These are phyloP conservation scores for Operophtera brumata DNA, from an alignment of 2,888 invertebrate genomes.

Conservation along the genomic window DNA sequence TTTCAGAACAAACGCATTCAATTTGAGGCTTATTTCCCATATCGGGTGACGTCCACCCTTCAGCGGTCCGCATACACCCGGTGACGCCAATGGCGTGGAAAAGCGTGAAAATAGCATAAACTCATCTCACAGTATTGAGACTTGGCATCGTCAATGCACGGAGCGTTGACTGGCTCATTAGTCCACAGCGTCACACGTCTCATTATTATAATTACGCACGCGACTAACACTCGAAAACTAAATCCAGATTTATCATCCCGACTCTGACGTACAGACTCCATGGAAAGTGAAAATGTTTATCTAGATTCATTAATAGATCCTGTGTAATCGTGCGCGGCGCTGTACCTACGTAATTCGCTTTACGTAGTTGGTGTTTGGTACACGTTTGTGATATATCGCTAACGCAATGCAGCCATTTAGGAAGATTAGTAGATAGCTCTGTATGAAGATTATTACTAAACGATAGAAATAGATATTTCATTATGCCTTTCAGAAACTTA, in stretches of 20 bases:
- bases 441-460: neutral
- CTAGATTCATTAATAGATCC: slow-evolving; percentile 59
- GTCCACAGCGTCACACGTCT: slow-evolving; percentile 50
- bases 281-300: slow-evolving; percentile 58
- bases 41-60: neutral
- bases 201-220: slow-evolving; percentile 66
- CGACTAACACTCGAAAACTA: slow-evolving; percentile 59
- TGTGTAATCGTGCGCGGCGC: slow-evolving; percentile 52
- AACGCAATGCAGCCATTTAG: slow-evolving; percentile 32
- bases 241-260: slow-evolving; percentile 63
- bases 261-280: slow-evolving; percentile 61
- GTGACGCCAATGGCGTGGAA: slow-evolving; percentile 50
- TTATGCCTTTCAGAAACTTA: too few relatives aligned
- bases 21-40: too few relatives aligned
- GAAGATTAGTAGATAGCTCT: slow-evolving; percentile 12
- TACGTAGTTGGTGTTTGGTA: slow-evolving; percentile 46
- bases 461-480: neutral
- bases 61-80: slow-evolving; percentile 39
- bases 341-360: slow-evolving; percentile 49
- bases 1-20: too few relatives aligned
- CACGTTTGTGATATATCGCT: slow-evolving; percentile 33
- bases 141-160: slow-evolving; percentile 44
- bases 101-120: slow-evolving; percentile 43
- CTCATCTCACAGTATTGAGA: slow-evolving; percentile 51
- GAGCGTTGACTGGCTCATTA: slow-evolving; percentile 31